Conservation (phyloP, 2,797 vertebrate genomes). For the Sylvia borin region DNA sequence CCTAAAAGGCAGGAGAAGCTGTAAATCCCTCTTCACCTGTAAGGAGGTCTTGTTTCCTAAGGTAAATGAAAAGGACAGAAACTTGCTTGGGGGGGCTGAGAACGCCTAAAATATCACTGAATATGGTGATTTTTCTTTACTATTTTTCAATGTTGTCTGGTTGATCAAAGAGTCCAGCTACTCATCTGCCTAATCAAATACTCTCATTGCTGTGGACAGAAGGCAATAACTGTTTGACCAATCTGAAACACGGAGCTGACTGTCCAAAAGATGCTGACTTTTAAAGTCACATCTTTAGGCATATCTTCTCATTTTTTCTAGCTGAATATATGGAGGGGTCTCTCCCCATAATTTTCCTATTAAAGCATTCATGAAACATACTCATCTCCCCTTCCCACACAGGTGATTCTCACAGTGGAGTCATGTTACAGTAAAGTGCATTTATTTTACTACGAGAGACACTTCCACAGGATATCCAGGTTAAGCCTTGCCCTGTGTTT, state of each 20-base stretch:
- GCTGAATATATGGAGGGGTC: rapidly evolving
- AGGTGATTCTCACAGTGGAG: not conserved
- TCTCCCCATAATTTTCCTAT: not conserved
- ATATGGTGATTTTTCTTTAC: not conserved
- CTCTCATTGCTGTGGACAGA: not conserved
- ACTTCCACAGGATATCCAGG: conserved; percentile 10
- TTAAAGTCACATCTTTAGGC: not conserved
- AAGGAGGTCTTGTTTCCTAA: not conserved
- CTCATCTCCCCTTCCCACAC: not conserved
- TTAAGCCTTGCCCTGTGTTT: not conserved
- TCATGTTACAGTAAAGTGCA: not conserved
- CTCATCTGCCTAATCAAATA: not conserved
- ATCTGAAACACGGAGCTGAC: not conserved
- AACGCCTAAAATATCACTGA: not conserved
- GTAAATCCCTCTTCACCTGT: not conserved
- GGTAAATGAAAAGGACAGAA: not conserved
- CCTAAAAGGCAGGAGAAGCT: not conserved
- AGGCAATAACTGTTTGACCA: not conserved
- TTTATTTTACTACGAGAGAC: not conserved
- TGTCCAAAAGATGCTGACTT: not conserved
- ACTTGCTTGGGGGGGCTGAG: not conserved
- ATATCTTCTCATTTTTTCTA: not conserved
- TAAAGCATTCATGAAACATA: not conserved
- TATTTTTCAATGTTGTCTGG: not conserved
- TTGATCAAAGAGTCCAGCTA: not conserved